A percentile compares a stretch with the other conserved stretches of the same genome.
Evolutionary conservation across 2,797 vertebrate genomes (phyloP).

Genomic region (Eptatretus atami): DNA sequence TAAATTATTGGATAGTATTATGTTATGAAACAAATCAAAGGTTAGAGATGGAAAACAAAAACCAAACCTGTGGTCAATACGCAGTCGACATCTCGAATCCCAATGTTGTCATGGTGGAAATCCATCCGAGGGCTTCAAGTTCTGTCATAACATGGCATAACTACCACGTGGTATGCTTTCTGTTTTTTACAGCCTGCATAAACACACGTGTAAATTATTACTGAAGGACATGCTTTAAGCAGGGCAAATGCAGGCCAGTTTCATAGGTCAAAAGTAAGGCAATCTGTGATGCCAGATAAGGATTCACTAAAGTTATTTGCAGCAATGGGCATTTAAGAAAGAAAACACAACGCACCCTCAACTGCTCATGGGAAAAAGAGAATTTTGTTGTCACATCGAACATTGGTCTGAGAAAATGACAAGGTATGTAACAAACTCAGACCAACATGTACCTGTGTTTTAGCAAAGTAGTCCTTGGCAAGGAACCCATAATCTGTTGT

Average conservation of each 20-base stretch:
- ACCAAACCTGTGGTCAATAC: conserved; percentile 59
- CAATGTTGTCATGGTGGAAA: conserved; percentile 28
- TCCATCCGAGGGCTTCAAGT: conserved; percentile 58
- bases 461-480: conserved; percentile 63
- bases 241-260: too few relatives aligned
- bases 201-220: too few relatives aligned
- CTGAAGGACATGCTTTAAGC: too few relatives aligned
- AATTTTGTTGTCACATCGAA: too few relatives aligned
- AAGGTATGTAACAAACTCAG: too few relatives aligned
- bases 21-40: conserved; percentile 5
- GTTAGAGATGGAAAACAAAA: not conserved
- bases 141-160: conserved; percentile 88
- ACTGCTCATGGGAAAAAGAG: too few relatives aligned
- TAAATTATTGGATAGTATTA: not conserved
- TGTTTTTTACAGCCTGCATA: conserved; percentile 39
- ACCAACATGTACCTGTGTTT: conserved; percentile 28
- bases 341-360: too few relatives aligned
- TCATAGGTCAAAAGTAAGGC: too few relatives aligned
- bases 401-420: too few relatives aligned
- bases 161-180: conserved; percentile 55
- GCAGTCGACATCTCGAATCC: conserved; percentile 48
- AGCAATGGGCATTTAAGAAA: too few relatives aligned
- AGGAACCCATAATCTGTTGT: conserved; percentile 78
- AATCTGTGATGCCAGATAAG: too few relatives aligned
- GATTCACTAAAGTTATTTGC: too few relatives aligned